These are phyloP conservation scores for Morone chrysops DNA, from an alignment of 2,113 vertebrate species.

Conservation along the genomic window DNA sequence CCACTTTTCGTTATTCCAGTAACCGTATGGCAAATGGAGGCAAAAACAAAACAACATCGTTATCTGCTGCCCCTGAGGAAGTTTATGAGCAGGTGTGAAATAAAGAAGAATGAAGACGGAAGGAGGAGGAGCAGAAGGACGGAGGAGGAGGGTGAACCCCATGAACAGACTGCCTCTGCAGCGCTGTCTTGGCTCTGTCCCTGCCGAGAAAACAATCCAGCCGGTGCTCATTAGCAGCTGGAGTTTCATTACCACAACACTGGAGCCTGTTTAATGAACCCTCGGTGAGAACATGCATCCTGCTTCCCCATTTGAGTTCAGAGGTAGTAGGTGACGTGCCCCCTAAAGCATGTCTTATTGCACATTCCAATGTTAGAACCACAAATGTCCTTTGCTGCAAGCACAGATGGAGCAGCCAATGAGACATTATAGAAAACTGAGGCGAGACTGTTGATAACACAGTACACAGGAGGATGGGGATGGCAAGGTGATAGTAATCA, in stretches of 20 bases:
- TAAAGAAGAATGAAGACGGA: constrained; percentile 60
- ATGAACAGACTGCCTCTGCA: constrained; percentile 53
- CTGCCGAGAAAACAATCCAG: constrained; percentile 77
- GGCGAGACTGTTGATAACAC: constrained; percentile 28
- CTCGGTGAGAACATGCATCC: constrained; percentile 76
- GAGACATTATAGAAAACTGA: constrained; percentile 32
- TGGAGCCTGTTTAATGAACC: constrained; percentile 77
- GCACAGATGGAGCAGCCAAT: constrained; percentile 33
- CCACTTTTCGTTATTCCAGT: constrained; percentile 68
- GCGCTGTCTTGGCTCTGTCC: constrained; percentile 58
- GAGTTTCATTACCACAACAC: constrained; percentile 77
- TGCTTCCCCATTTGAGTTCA: constrained; percentile 66
- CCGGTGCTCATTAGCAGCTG: constrained; percentile 80
- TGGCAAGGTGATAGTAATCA: constrained; percentile 8
- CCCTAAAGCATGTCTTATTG: constrained; percentile 57
- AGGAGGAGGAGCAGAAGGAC: constrained; percentile 45
- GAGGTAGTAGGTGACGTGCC: constrained; percentile 67
- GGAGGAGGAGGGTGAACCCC: constrained; percentile 16
- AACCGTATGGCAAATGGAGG: constrained; percentile 57
- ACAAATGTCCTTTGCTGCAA: constrained; percentile 29
- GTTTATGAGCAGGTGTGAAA: constrained; percentile 78
- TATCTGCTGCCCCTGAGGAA: constrained; percentile 70
- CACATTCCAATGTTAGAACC: constrained; percentile 54
- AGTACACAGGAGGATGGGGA: constrained; percentile 12
- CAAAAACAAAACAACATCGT: constrained; percentile 75